phyloP scores from a whole-genome alignment of 92 coral and sea anemone genomes.

The Paramuricea clavata region DNA sequence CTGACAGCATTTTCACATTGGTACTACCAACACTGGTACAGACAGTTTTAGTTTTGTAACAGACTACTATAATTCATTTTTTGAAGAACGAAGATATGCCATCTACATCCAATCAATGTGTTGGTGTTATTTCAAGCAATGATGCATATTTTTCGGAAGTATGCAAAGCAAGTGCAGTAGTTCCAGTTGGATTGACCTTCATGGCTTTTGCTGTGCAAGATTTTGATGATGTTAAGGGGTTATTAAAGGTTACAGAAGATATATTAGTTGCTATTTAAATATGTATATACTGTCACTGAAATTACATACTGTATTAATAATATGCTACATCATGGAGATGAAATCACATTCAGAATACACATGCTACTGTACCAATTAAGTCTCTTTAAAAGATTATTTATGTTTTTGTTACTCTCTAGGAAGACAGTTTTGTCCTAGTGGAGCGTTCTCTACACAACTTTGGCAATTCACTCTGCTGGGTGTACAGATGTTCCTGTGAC shows the following conservation, averaged over 20 bases:
- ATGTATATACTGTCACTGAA: too few species aligned
- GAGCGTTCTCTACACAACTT: neutral
- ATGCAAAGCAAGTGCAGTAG: constrained; percentile 4
- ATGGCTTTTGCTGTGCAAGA: constrained; percentile 20
- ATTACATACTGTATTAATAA: too few species aligned
- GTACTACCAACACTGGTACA: too few species aligned
- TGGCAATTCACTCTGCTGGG: constrained; percentile 1
- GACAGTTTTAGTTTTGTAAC: too few species aligned
- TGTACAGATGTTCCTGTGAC: constrained; percentile 14
- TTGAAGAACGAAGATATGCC: too few species aligned
- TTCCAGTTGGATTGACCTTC: neutral
- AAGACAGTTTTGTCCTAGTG: neutral
- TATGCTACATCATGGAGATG: too few species aligned
- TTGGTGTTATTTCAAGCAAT: constrained; percentile 1
- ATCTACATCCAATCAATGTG: constrained; percentile 15
- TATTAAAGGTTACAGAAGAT: neutral
- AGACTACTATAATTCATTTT: too few species aligned
- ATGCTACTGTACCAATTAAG: too few species aligned
- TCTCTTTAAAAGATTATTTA: neutral
- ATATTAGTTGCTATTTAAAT: too few species aligned
- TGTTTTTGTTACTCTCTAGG: neutral
- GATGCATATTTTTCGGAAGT: constrained; percentile 21
- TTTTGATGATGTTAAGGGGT: neutral
- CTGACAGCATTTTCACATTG: too few species aligned
- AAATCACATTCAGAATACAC: too few species aligned